Evolutionary conservation across 2,113 vertebrate genomes (phyloP).

Genomic region (Amblyornis subalaris): DNA sequence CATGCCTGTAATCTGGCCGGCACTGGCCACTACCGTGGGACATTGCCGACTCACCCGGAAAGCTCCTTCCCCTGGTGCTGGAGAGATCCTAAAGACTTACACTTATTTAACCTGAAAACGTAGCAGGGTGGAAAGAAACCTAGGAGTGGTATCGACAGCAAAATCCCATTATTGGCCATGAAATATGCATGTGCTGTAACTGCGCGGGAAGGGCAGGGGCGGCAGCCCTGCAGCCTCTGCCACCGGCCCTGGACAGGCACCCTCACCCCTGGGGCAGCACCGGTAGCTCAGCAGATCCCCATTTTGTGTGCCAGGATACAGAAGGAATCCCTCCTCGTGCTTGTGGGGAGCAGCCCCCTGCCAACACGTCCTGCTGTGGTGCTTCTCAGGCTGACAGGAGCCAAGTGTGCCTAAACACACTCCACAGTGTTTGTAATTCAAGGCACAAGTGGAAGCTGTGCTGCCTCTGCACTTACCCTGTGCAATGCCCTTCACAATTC

Average conservation of each 20-base stretch:
- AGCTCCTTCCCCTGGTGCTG: not conserved
- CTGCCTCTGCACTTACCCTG: not conserved
- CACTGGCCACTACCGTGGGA: rapidly evolving
- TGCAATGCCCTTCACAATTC: not conserved
- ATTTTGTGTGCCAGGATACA: rapidly evolving
- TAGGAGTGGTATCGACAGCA: not conserved
- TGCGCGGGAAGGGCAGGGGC: not conserved
- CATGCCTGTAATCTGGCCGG: not conserved
- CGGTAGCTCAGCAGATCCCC: not conserved
- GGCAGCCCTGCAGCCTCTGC: not conserved
- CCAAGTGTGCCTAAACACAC: not conserved
- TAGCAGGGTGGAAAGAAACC: conserved; percentile 16
- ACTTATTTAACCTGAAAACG: conserved; percentile 38
- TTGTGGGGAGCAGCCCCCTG: not conserved
- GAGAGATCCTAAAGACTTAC: not conserved
- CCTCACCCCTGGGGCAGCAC: not conserved
- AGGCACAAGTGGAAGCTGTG: rapidly evolving
- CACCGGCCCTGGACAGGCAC: not conserved
- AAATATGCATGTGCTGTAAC: conserved; percentile 33
- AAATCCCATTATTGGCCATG: conserved; percentile 55
- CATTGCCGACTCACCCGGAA: rapidly evolving
- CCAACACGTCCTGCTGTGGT: rapidly evolving
- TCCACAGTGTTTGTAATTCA: not conserved
- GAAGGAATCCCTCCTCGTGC: not conserved
- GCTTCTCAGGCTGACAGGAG: not conserved